Evolutionary conservation across 2,113 vertebrate genomes (phyloP).

Genomic region (Limnothrissa miodon): DNA sequence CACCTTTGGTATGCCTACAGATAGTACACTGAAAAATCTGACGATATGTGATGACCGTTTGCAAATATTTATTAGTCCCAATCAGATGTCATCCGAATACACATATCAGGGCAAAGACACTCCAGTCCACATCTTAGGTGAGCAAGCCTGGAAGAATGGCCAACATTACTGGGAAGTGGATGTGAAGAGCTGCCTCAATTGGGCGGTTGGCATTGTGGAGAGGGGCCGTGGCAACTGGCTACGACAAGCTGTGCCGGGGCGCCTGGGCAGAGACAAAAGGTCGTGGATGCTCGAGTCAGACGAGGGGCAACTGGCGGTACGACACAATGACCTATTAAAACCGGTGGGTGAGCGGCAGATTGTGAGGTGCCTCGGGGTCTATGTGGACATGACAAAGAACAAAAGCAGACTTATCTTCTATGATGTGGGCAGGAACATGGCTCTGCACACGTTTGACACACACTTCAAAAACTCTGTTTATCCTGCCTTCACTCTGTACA

Average conservation of each 20-base stretch:
- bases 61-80: slow-evolving; percentile 35
- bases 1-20: slow-evolving; percentile 67
- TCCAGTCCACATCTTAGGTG: slow-evolving; percentile 16
- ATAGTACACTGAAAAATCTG: slow-evolving; percentile 66
- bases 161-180: slow-evolving; percentile 48
- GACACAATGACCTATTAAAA: slow-evolving; percentile 22
- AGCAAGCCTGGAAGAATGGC: slow-evolving; percentile 32
- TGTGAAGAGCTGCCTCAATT: slow-evolving; percentile 24
- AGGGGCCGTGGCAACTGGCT: background rate
- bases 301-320: slow-evolving; percentile 17
- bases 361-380: slow-evolving; percentile 38
- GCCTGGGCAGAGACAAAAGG: slow-evolving; percentile 7
- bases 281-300: slow-evolving; percentile 35
- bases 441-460: slow-evolving; percentile 17
- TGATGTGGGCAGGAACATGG: slow-evolving; percentile 1
- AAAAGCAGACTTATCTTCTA: slow-evolving; percentile 38
- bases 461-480: background rate
- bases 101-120: background rate
- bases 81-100: background rate
- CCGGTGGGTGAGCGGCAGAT: background rate
- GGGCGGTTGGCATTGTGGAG: slow-evolving; percentile 37
- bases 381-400: slow-evolving; percentile 28
- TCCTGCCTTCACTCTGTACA: slow-evolving; percentile 31
- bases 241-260: background rate
- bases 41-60: slow-evolving; percentile 52